Evolutionary conservation across 2,113 vertebrate genomes (phyloP).

Genomic region (Bos taurus): ARS-UCD2.0 NC_037351.1:21029001-21029500

Average conservation of each 20-base stretch:
- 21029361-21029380: neutral
- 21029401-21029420: neutral
- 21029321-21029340: neutral
- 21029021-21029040: neutral
- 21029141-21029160: neutral
- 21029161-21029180: neutral
- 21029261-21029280: neutral
- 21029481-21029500: neutral
- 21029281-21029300: neutral
- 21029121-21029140: neutral
- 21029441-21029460: neutral
- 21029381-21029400: neutral
- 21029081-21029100: neutral
- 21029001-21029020: neutral
- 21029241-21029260: neutral
- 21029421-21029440: neutral
- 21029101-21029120: neutral
- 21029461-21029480: neutral
- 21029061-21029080: neutral
- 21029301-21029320: neutral
- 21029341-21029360: neutral
- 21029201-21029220: neutral
- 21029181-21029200: neutral
- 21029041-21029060: neutral
- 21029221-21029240: neutral